Conservation (phyloP, 2,113 vertebrate genomes). For the Poeciliopsis prolifica region DNA sequence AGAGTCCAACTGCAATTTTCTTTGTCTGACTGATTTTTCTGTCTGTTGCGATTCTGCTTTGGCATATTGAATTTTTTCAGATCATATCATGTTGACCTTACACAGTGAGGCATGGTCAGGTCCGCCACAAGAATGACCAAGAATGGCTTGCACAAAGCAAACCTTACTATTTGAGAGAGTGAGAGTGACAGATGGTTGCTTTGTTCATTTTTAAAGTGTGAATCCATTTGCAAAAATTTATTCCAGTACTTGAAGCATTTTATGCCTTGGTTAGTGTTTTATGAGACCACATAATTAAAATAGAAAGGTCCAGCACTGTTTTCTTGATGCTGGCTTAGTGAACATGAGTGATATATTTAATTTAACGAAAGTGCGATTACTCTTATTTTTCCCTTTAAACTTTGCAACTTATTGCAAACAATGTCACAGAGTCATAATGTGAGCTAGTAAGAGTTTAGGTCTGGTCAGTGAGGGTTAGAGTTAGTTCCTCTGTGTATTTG, state of each 20-base stretch:
- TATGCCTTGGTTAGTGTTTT: conserved; percentile 17
- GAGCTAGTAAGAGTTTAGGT: not conserved
- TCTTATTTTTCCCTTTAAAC: not conserved
- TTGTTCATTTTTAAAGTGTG: conserved; percentile 5
- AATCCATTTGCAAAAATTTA: conserved; percentile 2
- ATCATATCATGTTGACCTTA: not conserved
- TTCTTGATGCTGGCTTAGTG: not conserved
- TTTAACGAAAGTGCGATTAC: not conserved
- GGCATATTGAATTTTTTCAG: not conserved
- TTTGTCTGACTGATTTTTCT: not conserved
- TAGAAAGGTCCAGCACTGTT: not conserved
- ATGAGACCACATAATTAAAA: not conserved
- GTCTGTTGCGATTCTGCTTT: not conserved
- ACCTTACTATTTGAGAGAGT: not conserved
- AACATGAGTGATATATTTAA: not conserved
- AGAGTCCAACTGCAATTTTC: not conserved
- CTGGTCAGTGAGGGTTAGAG: not conserved
- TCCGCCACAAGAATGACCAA: not conserved
- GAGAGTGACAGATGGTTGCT: not conserved
- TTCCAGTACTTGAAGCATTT: not conserved
- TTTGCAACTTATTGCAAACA: not conserved
- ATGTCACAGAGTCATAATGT: not conserved
- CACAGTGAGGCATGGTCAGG: not conserved
- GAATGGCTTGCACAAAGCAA: not conserved
- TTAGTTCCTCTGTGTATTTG: not conserved